Evolutionary conservation across 2,113 vertebrate species (phyloP).

Genomic region (Engraulis encrasicolus): DNA sequence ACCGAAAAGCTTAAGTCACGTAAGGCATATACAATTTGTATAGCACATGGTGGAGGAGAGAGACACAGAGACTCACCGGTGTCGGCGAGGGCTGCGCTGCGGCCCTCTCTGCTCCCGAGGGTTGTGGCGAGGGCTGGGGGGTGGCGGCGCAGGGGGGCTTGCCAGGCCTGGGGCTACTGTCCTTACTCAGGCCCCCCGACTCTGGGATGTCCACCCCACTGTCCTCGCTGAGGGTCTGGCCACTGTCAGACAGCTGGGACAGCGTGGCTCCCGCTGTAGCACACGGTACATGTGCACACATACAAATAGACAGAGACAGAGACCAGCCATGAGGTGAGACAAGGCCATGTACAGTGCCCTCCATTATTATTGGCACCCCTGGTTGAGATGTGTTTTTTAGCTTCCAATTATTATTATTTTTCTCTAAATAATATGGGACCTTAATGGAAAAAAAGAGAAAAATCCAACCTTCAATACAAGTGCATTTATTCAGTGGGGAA

Average conservation of each 20-base stretch:
- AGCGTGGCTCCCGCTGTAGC: constrained; percentile 85
- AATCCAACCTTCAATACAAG: no score
- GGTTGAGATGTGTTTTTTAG: no score
- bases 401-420: no score
- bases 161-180: constrained; percentile 76
- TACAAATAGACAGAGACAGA: neutral
- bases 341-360: no score
- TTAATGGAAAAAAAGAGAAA: no score
- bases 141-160: no score
- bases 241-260: constrained; percentile 94
- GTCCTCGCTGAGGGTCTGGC: constrained; percentile 96
- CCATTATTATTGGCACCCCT: no score
- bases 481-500: no score
- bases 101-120: constrained; percentile 44
- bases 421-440: no score
- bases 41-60: neutral
- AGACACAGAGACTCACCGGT: constrained; percentile 75
- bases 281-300: no score
- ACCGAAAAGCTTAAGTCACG: neutral
- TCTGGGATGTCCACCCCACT: constrained; percentile 95
- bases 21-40: no score
- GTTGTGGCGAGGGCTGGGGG: constrained; percentile 62
- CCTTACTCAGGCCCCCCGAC: constrained; percentile 77
- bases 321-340: no score
- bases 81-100: constrained; percentile 60